Evolutionary conservation across 2,888 invertebrate species (phyloP).

Genomic region (Tortricodes alternella): DNA sequence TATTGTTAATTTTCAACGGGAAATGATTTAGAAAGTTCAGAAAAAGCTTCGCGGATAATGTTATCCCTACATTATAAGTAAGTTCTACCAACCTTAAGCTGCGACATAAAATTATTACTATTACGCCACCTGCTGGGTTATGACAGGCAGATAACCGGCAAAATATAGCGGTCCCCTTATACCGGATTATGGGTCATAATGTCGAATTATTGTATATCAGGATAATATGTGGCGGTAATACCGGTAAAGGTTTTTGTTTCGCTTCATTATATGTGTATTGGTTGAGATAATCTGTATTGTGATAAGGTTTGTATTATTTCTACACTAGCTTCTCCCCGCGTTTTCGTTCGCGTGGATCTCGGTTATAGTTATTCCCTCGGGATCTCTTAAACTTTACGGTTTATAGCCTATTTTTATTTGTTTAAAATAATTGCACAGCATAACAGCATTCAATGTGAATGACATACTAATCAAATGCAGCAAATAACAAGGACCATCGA

Average conservation of each 20-base stretch:
- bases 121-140: conserved; percentile 15
- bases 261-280: conserved; percentile 13
- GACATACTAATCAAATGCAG: too few species aligned
- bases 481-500: too few species aligned
- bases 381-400: too few species aligned
- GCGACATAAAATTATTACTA: conserved; percentile 28
- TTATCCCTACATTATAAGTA: conserved; percentile 13
- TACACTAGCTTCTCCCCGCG: too few species aligned
- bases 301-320: too few species aligned
- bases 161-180: conserved; percentile 27
- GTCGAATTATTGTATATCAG: conserved; percentile 27
- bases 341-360: too few species aligned
- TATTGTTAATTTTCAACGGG: too few species aligned
- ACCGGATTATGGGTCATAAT: conserved; percentile 28
- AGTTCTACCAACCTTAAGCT: conserved; percentile 13
- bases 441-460: too few species aligned
- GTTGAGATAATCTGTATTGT: background rate
- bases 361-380: too few species aligned
- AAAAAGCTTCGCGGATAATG: background rate
- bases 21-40: background rate
- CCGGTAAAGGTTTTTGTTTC: conserved; percentile 8
- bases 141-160: conserved; percentile 18
- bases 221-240: conserved; percentile 31
- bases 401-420: too few species aligned
- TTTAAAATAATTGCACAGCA: too few species aligned